Evolutionary conservation across 2,888 invertebrate species (phyloP).

Genomic region (Acleris laterana): DNA sequence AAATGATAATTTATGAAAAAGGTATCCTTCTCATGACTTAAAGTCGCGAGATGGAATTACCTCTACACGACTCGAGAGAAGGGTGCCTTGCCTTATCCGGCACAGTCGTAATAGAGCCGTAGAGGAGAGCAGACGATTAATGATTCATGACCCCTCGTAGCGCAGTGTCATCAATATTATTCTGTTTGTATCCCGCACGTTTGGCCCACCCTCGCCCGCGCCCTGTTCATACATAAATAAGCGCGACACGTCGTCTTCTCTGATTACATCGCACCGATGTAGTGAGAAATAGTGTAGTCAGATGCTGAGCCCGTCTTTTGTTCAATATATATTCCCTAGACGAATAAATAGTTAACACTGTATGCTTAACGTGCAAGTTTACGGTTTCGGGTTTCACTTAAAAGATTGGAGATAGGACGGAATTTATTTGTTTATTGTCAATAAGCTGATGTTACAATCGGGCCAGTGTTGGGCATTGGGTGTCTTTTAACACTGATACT

Average conservation of each 20-base stretch:
- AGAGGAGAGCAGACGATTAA: slow-evolving; percentile 82
- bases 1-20: slow-evolving; percentile 46
- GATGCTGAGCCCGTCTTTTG: slow-evolving; percentile 81
- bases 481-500: slow-evolving; percentile 59
- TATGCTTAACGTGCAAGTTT: slow-evolving; percentile 77
- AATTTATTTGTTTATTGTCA: slow-evolving; percentile 80
- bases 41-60: slow-evolving; percentile 54
- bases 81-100: slow-evolving; percentile 81
- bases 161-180: slow-evolving; percentile 85
- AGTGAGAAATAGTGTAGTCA: slow-evolving; percentile 83
- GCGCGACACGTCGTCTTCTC: slow-evolving; percentile 84
- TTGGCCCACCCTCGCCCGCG: slow-evolving; percentile 81
- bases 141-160: slow-evolving; percentile 84
- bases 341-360: slow-evolving; percentile 81
- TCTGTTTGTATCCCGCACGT: slow-evolving; percentile 83
- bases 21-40: slow-evolving; percentile 50
- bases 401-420: slow-evolving; percentile 78
- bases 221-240: slow-evolving; percentile 84
- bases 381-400: slow-evolving; percentile 82
- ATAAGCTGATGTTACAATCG: slow-evolving; percentile 80
- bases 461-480: slow-evolving; percentile 66
- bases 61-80: slow-evolving; percentile 53
- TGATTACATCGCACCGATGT: slow-evolving; percentile 84
- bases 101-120: slow-evolving; percentile 83
- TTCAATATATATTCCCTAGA: slow-evolving; percentile 79